Evolutionary conservation across 2,113 vertebrate species (phyloP), one percentile per base, ranked within the genome.

Genomic region (Ctenodactylus gundi): DNA sequence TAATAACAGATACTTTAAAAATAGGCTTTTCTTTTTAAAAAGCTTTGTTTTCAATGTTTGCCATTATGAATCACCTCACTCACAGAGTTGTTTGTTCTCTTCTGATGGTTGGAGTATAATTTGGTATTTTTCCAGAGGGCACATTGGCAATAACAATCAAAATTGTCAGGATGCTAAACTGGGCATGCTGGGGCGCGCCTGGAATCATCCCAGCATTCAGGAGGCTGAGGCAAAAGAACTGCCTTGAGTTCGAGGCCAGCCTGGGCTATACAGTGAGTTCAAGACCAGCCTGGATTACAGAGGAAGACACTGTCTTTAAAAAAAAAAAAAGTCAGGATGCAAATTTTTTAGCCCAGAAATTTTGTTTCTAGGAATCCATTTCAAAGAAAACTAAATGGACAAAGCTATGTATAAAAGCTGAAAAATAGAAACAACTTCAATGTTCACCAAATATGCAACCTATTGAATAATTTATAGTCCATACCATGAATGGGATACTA

Each of bases 91-190:
- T 46, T 90, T 88, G 72, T 10, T 70, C n/a, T 90, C 34, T 87
- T 80, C 46, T 77, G 46, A 77, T 68, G 41, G 25, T 60, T 81
- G 34, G 23, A 77, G 2, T 17, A 57, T 60, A 76, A 77, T 36
- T 88, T 88, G 27, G 18, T 72, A 73, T 62, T 84, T 87, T 83
- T 68, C 34, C 58, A 18, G 18, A 75, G 73, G 62, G 29, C 27
- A 89, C 44, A 20, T 89, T 85, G 55, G 36, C 51, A 86, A 78
- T 91, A 78, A 92, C 67, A 88, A 91, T 81, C 46, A 89, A 95
- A 96, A 96, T 27, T 75, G 21, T 60, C 46, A 91, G 73, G 51
- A 84, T 80, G 21, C 15, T n/a, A 73, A 70, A 91, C 31, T 70
- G n/a, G n/a, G n/a, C n/a, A n/a, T n/a, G n/a, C n/a, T n/a, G n/a